Evolutionary conservation across 2,113 vertebrate species (phyloP), one percentile per base, ranked within the genome.

Genomic region (Spea multiplicata): DNA sequence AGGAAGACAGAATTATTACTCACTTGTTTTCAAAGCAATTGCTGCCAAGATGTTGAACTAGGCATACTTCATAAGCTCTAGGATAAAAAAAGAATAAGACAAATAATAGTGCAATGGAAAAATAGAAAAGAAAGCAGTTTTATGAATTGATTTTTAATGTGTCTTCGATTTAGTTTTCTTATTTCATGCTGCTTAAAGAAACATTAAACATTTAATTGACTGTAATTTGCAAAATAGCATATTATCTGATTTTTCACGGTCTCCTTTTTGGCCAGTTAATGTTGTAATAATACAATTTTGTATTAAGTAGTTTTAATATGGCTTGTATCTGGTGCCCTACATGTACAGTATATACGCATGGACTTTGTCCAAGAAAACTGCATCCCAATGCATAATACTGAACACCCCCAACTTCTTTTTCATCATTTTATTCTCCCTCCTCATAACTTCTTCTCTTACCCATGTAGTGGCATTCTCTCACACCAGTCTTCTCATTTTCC

Each of bases 81-180:
- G 76, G 69, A 79, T 79, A 79, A 79, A 79, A 79, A 79, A 78
- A 61, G 76, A 73, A 79, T 66, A 79, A 66, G 76, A 79, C 76
- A 79, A 73, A 79, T 79, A 79, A 79, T 73, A 47, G 62, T 62
- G 66, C 69, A 73, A 66, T 55, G 62, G 44, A 55, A 53, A 49
- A 78, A 78, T 70, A 55, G 44, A 73, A 79, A 79, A 73, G 49
- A 72, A 66, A 78, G 69, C 48, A 72, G 48, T 71, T 67, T 53
- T 50, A 78, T 65, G 66, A 53, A 78, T 72, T 71, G 76, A 78
- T 72, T 66, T 72, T 59, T 72, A 78, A 78, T 72, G 71, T 78
- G 52, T 64, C 67, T 53, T 65, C 49, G 48, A 72, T 78, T 49
- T 48, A 61, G 52, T 30, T 44, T 44, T 69, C 45, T 47, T 44